A percentile compares a stretch with the other conserved stretches of the same genome.
phyloP scores from a whole-genome alignment of 1,140 invertebrate genomes.

The Hesperophylax magnus region DNA sequence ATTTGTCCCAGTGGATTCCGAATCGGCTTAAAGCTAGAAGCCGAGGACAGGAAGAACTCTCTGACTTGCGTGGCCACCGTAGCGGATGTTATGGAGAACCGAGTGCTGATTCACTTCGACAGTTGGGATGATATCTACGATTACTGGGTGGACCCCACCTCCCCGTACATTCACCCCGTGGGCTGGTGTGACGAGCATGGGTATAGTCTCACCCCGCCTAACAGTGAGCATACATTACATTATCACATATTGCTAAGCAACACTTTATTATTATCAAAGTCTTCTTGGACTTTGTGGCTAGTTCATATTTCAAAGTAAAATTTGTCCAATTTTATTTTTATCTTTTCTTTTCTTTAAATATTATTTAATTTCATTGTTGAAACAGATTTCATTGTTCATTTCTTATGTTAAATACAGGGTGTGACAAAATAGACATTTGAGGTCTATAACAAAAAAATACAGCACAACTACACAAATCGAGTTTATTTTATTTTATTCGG shows the following conservation, averaged over 20 bases:
- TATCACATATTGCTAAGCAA: background rate
- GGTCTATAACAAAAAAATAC: no score
- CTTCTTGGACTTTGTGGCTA: no score
- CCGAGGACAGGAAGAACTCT: conserved; percentile 92
- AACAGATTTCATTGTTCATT: no score
- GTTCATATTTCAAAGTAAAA: no score
- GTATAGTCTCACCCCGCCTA: conserved; percentile 86
- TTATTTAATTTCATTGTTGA: no score
- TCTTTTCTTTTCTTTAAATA: no score
- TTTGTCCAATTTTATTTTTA: no score
- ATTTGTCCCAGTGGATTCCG: conserved; percentile 84
- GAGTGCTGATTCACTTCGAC: conserved; percentile 95
- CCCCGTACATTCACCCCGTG: conserved; percentile 94
- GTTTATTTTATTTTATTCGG: no score
- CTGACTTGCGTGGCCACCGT: conserved; percentile 91
- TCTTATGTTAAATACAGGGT: no score
- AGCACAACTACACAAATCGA: no score
- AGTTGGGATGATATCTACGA: conserved; percentile 95
- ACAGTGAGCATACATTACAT: conserved; percentile 72
- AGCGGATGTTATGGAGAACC: conserved; percentile 85
- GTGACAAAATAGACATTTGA: no score
- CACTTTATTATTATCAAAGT: no score
- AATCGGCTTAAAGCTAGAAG: conserved; percentile 95
- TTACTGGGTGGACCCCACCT: conserved; percentile 92
- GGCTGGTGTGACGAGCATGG: conserved; percentile 92